A percentile compares a stretch with the other conserved stretches of the same genome.
Conservation (phyloP, 2,888 invertebrate species). For the Pammene fasciana region DNA sequence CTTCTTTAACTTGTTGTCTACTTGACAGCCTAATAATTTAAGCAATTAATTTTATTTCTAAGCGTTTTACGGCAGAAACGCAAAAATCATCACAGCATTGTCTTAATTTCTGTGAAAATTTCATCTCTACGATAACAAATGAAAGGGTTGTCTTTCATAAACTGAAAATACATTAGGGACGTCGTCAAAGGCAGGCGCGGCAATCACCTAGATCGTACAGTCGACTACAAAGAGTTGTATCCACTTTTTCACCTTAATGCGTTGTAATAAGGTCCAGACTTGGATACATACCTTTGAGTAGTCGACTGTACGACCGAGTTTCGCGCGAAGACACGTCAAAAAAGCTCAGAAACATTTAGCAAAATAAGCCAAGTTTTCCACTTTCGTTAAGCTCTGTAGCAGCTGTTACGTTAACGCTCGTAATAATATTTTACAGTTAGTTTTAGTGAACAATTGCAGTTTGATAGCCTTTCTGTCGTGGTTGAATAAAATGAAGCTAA, state of each 20-base stretch:
- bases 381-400: conserved; percentile 12
- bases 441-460: neutral
- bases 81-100: neutral
- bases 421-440: neutral
- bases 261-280: too few species aligned
- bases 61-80: too few species aligned
- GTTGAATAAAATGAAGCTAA: neutral
- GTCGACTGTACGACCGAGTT: conserved; percentile 12
- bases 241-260: too few species aligned
- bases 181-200: conserved; percentile 21
- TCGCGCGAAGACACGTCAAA: conserved; percentile 28
- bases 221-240: too few species aligned
- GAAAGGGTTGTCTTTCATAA: conserved; percentile 14
- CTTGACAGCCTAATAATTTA: neutral
- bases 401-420: conserved; percentile 6
- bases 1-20: neutral
- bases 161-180: conserved; percentile 24
- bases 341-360: conserved; percentile 18
- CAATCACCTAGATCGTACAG: conserved; percentile 27
- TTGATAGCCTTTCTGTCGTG: neutral
- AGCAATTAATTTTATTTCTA: neutral
- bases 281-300: too few species aligned
- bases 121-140: neutral
- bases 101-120: neutral
- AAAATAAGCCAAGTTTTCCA: conserved; percentile 28